Percentiles rank a stretch among this genome's conserved stretches.
These are phyloP conservation scores for Otis tarda DNA, from an alignment of 2,113 vertebrate species.

Conservation along the genomic window DNA sequence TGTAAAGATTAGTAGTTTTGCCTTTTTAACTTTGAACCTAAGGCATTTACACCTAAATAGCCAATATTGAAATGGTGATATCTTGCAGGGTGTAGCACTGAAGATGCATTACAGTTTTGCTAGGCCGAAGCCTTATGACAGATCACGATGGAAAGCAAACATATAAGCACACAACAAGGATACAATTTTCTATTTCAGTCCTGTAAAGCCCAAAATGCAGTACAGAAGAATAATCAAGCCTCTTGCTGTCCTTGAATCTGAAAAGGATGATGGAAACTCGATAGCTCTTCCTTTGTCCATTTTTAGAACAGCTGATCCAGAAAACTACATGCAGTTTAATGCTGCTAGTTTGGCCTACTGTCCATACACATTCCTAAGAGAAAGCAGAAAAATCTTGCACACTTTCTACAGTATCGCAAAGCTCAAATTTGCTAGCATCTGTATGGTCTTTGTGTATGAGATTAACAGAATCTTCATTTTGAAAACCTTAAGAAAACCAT, in stretches of 20 bases:
- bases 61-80: neutral
- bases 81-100: neutral
- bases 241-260: neutral
- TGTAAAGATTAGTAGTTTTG: accelerated
- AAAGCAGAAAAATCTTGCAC: neutral
- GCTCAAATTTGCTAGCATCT: neutral
- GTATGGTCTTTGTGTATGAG: neutral
- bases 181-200: neutral
- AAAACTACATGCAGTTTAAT: neutral
- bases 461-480: neutral
- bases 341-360: neutral
- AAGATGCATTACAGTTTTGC: neutral
- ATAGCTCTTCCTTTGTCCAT: neutral
- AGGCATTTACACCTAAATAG: neutral
- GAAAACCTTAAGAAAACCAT: neutral
- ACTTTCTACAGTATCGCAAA: neutral
- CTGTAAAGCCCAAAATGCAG: neutral
- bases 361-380: neutral
- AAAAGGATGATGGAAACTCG: neutral
- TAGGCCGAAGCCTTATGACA: neutral
- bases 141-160: neutral
- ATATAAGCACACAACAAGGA: neutral
- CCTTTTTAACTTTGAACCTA: neutral
- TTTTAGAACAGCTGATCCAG: neutral
- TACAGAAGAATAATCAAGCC: neutral